Base-by-base conservation (phyloP, 2,888 invertebrate species). In the Onchidella celtica region DNA sequence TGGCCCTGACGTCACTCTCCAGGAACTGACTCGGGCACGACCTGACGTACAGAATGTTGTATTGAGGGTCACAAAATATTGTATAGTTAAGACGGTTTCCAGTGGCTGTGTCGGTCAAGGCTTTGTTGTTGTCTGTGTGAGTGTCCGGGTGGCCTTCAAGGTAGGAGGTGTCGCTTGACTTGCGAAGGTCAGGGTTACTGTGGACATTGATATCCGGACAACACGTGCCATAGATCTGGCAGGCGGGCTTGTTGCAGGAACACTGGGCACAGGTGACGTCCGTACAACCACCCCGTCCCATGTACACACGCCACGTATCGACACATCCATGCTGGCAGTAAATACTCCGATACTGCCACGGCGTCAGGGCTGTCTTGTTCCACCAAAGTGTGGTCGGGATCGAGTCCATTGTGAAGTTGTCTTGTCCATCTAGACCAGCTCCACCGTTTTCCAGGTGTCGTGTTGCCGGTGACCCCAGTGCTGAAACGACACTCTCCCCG, bases 141-240 rank as follows among this genome's bases (percentile, higher is more conserved):
- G n/a, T n/a, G 4, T 9, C 6, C 6, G 47, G 47, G 6, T 11
- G 47, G 9, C 47, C 47, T 11, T 6, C 47, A 11, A 17, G 6
- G 47, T 47, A 47, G 6, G 6, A 11, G 6, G 47, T 47, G 17
- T 47, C 47, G 17, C 9, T 17, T 47, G 6, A 6, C 6, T 47
- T 17, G 17, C 9, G 17, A 6, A 47, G 47, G 17, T 6, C 6
- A 47, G 9, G 6, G 47, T 47, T 47, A 11, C 6, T 47, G 47
- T 11, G 9, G 17, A 47, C 9, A 11, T 17, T 17, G 6, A 11
- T 17, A 47, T 47, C 47, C 3, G 72, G 70, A n/a, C 79, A 79
- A 27, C 79, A 79, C 0, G 79, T 72, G 2, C 47, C 79, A 21
- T 79, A 79, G 0, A 63, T 29, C 40, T 59, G 32, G 47, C 79